Percentiles rank a stretch among this genome's conserved stretches.
Evolutionary conservation across 2,888 invertebrate genomes (phyloP).

Genomic region (Apoda limacodes): DNA sequence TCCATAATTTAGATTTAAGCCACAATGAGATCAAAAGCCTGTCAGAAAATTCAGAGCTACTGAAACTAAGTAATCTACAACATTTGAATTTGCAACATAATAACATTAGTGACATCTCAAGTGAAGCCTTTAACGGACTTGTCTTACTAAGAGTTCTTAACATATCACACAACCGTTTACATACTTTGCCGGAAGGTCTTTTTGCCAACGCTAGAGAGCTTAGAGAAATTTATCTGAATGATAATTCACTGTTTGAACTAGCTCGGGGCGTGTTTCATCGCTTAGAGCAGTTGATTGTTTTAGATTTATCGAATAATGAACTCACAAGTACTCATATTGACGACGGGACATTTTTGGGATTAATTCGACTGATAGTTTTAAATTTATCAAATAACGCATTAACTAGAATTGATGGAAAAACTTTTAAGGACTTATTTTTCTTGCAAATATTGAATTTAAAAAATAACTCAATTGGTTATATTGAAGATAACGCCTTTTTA

Average conservation of each 20-base stretch:
- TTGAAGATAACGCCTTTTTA: slow-evolving; percentile 88
- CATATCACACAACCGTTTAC: slow-evolving; percentile 87
- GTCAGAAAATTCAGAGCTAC: slow-evolving; percentile 80
- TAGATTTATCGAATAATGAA: slow-evolving; percentile 88
- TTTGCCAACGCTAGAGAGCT: slow-evolving; percentile 86
- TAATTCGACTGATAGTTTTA: slow-evolving; percentile 85
- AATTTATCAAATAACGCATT: slow-evolving; percentile 89
- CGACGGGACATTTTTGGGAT: slow-evolving; percentile 85
- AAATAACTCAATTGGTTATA: slow-evolving; percentile 89
- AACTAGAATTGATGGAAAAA: slow-evolving; percentile 83
- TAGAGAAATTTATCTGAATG: slow-evolving; percentile 85
- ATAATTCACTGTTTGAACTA: slow-evolving; percentile 85
- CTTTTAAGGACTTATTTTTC: slow-evolving; percentile 88
- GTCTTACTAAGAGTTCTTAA: slow-evolving; percentile 84
- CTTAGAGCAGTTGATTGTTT: slow-evolving; percentile 83
- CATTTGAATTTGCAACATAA: slow-evolving; percentile 86
- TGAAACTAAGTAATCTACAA: slow-evolving; percentile 81
- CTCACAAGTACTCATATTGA: slow-evolving; percentile 87
- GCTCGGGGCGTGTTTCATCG: slow-evolving; percentile 87
- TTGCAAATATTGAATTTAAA: slow-evolving; percentile 87
- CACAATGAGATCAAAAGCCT: slow-evolving; percentile 80
- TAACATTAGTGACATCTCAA: slow-evolving; percentile 81
- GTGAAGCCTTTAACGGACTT: slow-evolving; percentile 83
- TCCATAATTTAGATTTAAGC: slow-evolving; percentile 84
- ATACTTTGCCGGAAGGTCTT: slow-evolving; percentile 82